Evolutionary conservation across 2,888 invertebrate species (phyloP).

Genomic region (Macrophya alboannulata): DNA sequence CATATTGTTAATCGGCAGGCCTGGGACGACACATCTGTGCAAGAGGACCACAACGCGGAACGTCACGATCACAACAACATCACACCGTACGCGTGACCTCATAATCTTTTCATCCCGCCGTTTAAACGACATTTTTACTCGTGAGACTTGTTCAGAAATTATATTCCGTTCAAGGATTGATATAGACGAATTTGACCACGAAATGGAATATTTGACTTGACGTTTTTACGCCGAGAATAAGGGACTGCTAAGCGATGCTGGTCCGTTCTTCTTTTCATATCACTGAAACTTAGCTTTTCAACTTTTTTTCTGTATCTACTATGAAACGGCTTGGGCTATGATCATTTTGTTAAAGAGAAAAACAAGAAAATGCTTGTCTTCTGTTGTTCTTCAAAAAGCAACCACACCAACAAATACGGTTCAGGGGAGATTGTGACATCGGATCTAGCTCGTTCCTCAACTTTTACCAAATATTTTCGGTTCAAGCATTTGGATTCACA

Average conservation of each 20-base stretch:
- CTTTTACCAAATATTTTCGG: background rate
- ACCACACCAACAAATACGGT: no score
- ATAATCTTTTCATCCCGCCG: background rate
- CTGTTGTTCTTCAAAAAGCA: background rate
- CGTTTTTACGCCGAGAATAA: background rate
- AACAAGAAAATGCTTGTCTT: background rate
- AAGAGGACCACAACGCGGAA: slow-evolving; percentile 45
- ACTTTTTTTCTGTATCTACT: background rate
- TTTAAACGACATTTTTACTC: background rate
- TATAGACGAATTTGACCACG: background rate
- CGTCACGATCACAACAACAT: slow-evolving; percentile 8
- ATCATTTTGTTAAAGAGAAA: background rate
- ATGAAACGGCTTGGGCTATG: background rate
- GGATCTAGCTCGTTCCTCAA: no score
- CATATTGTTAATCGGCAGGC: slow-evolving; percentile 56
- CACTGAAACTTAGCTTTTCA: background rate
- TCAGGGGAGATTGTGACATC: no score
- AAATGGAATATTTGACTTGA: background rate
- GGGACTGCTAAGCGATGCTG: background rate
- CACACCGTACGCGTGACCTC: slow-evolving; percentile 25
- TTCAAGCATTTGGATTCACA: background rate
- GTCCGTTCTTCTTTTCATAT: background rate
- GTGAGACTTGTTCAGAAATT: background rate
- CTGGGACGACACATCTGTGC: slow-evolving; percentile 44
- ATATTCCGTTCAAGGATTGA: background rate